Evolutionary conservation across 2,888 invertebrate genomes (phyloP).

Genomic region (Aporophyla lueneburgensis): DNA sequence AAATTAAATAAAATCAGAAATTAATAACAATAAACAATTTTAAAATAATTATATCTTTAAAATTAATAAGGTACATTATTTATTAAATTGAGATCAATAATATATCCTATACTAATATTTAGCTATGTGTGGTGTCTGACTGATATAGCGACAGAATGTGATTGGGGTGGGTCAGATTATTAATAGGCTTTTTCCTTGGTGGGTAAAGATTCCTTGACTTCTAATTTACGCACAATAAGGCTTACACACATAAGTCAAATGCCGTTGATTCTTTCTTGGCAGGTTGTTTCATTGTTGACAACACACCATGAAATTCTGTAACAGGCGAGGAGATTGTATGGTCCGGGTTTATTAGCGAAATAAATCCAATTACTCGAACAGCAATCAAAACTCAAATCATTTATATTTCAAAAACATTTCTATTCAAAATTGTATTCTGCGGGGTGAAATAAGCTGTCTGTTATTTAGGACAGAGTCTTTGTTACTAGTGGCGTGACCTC

Average conservation of each 20-base stretch:
- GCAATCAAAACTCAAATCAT: constrained; percentile 2
- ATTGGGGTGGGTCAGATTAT: background rate
- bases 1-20: too few relatives aligned
- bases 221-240: background rate
- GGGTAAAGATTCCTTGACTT: background rate
- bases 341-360: background rate
- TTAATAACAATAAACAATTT: too few relatives aligned
- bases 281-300: background rate
- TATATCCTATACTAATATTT: too few relatives aligned
- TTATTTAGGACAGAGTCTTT: constrained; percentile 59
- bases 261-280: background rate
- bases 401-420: constrained; percentile 3
- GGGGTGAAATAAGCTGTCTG: constrained; percentile 36
- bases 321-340: background rate
- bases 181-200: background rate
- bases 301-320: background rate
- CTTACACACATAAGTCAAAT: background rate
- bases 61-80: too few relatives aligned
- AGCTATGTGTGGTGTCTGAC: too few relatives aligned
- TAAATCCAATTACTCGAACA: background rate
- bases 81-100: too few relatives aligned
- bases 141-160: too few relatives aligned
- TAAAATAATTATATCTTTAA: too few relatives aligned
- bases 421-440: constrained; percentile 10
- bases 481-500: constrained; percentile 54